Conservation (phyloP, 2,113 vertebrate species). For the Galemys pyrenaicus region DNA sequence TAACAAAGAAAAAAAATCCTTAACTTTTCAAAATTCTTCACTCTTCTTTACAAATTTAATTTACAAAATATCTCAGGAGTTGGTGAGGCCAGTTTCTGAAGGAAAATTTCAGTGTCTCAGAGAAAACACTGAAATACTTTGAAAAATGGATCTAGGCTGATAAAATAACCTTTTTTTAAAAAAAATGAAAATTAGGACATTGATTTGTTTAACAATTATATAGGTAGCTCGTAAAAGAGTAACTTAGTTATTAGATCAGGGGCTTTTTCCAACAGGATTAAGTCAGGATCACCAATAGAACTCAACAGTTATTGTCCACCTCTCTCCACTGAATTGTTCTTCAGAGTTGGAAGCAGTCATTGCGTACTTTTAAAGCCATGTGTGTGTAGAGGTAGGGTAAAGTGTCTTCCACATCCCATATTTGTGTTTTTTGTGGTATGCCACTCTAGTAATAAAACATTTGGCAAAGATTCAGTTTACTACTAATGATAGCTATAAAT, state of each 20-base stretch:
- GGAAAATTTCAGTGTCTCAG: neutral
- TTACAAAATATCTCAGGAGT: constrained; percentile 1
- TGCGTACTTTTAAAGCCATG: constrained; percentile 32
- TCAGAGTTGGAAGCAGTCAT: neutral
- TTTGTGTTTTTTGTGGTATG: neutral
- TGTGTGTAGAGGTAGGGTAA: neutral
- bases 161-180: neutral
- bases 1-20: neutral
- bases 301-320: neutral
- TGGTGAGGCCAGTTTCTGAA: neutral
- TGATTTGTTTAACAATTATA: constrained; percentile 7
- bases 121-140: neutral
- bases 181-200: neutral
- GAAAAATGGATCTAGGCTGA: neutral
- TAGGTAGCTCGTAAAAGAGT: neutral
- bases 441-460: neutral
- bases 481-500: neutral
- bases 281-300: neutral
- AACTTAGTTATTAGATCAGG: neutral
- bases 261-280: neutral
- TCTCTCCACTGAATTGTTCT: neutral
- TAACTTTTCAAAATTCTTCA: neutral
- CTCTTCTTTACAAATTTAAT: constrained; percentile 39
- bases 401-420: neutral
- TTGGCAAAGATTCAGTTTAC: neutral